Conservation (phyloP, 2,113 vertebrate species). For the Austrofundulus limnaeus region DNA sequence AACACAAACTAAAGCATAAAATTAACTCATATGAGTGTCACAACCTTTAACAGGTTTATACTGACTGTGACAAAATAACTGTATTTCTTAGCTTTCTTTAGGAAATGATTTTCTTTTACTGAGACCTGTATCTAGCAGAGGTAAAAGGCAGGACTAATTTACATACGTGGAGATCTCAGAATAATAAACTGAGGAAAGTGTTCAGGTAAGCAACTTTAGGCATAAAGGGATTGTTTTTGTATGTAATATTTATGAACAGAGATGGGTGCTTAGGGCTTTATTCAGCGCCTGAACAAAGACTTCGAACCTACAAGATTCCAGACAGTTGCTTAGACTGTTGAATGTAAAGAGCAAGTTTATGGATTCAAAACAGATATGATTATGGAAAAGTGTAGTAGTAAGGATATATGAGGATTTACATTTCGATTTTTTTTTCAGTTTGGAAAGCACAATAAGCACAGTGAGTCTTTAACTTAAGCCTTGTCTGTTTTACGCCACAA, state of each 20-base stretch:
- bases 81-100: neutral
- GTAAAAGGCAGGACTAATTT: neutral
- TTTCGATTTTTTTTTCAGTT: no score
- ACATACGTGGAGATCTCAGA: neutral
- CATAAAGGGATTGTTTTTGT: neutral
- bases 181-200: neutral
- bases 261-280: neutral
- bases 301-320: neutral
- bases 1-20: no score
- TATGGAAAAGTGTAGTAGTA: no score
- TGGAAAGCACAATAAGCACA: no score
- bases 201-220: slow-evolving; percentile 1
- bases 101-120: neutral
- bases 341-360: neutral
- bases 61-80: neutral
- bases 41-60: neutral
- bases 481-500: no score
- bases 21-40: no score
- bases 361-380: neutral
- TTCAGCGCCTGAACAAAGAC: neutral
- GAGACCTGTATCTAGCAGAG: neutral
- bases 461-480: no score
- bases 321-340: neutral
- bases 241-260: neutral
- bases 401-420: no score